Evolutionary conservation across 2,113 vertebrate species (phyloP).

Genomic region (Zosterops pallidus): DNA sequence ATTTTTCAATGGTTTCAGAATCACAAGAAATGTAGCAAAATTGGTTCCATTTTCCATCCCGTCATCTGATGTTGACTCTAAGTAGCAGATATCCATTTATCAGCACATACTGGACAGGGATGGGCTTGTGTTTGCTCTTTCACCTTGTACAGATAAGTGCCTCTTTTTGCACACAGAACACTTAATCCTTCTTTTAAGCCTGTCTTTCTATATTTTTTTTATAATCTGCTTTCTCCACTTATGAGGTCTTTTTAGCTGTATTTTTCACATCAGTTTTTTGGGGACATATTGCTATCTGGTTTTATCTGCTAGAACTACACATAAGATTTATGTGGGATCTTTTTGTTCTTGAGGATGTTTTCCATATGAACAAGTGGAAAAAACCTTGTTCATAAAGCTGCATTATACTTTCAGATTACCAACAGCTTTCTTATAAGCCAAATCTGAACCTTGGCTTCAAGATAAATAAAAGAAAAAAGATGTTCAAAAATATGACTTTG

Average conservation of each 20-base stretch:
- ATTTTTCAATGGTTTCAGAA: background rate
- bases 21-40: background rate
- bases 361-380: background rate
- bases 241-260: background rate
- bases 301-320: background rate
- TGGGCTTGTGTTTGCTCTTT: fast-evolving
- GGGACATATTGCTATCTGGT: background rate
- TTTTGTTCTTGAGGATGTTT: background rate
- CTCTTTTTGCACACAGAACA: background rate
- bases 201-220: background rate
- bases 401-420: background rate
- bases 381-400: background rate
- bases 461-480: background rate
- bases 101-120: fast-evolving
- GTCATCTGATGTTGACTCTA: background rate
- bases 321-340: background rate
- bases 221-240: background rate
- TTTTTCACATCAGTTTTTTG: background rate
- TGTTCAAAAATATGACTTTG: background rate
- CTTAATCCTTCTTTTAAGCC: background rate
- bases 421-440: background rate
- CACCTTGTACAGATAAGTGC: background rate
- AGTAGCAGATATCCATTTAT: background rate
- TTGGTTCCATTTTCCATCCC: background rate
- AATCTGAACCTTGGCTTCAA: background rate